Evolutionary conservation across 2,888 invertebrate genomes (phyloP).

Genomic region (Euproctis similis): DNA sequence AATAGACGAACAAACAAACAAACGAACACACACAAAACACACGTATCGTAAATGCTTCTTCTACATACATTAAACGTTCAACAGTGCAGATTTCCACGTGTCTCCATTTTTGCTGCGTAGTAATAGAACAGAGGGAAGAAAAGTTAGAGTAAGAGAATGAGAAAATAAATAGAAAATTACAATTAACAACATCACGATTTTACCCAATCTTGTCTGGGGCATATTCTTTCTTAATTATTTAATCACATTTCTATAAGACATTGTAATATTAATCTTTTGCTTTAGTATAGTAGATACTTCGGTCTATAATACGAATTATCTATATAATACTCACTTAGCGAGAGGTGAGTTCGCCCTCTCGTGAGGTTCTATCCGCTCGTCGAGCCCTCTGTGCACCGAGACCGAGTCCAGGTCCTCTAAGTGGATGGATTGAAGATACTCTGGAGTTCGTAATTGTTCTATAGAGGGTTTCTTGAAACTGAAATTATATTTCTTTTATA

Average conservation of each 20-base stretch:
- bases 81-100: slow-evolving; percentile 50
- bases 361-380: slow-evolving; percentile 50
- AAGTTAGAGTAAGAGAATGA: slow-evolving; percentile 11
- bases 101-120: slow-evolving; percentile 45
- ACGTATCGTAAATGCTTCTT: slow-evolving; percentile 8
- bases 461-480: slow-evolving; percentile 87
- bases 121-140: slow-evolving; percentile 26
- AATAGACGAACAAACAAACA: slow-evolving; percentile 6
- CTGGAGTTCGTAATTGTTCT: slow-evolving; percentile 82
- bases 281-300: too few relatives aligned
- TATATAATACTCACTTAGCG: slow-evolving; percentile 54
- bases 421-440: slow-evolving; percentile 79
- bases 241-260: too few relatives aligned
- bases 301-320: too few relatives aligned
- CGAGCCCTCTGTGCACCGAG: slow-evolving; percentile 87
- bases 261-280: too few relatives aligned
- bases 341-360: slow-evolving; percentile 45
- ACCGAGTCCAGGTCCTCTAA: slow-evolving; percentile 79
- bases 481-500: too few relatives aligned
- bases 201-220: too few relatives aligned
- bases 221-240: too few relatives aligned
- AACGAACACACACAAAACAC: slow-evolving; percentile 5
- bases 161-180: too few relatives aligned
- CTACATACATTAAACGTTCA: slow-evolving; percentile 47
- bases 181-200: too few relatives aligned